Base-by-base conservation (phyloP, 92 coral and sea anemone genomes). In the Phenganax subtilis region DNA sequence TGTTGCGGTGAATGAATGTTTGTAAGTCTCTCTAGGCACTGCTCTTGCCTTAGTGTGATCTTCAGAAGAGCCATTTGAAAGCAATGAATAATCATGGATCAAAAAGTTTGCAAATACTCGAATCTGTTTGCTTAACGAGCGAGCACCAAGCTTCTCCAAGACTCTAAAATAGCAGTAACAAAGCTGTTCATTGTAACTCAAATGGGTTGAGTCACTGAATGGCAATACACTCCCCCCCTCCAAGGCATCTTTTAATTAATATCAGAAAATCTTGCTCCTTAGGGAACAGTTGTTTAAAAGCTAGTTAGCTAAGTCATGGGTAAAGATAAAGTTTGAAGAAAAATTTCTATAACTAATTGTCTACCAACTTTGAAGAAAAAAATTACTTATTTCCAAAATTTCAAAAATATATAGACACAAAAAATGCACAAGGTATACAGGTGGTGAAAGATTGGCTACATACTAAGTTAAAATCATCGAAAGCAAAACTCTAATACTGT, bases 81-180 rank as follows among this genome's bases (percentile, higher is more conserved):
- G 88, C 51, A 87, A 87, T 0, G 96, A 89, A 84, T 88, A 91
- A 84, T 93, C 97, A 79, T 93, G 90, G 68, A 93, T 93, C 61
- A 93, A 83, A 84, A 89, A 93, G 84, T 93, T 97, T 51, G 98
- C 93, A 88, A 93, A 93, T 31, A 93, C 96, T 75, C 98, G 93
- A 79, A 93, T 90, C 59, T 93, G 98, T 15, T 88, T 90, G 47
- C 97, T 88, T 20, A 93, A 86, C 10, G 98, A 92, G 55, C 98
- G 92, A 17, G 98, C 97, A 44, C 98, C 98, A 55, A 93, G 88
- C 14, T 90, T 90, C 62, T 88, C 98, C 76, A 93, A 76, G 31
- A 93, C 93, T 79, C 98, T 93, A 62, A 47, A 84, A 57, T 15
- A 53, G 75, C 28, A 15, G 47, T 37, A 37, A 37, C 47, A 37